A percentile compares a stretch with the other conserved stretches of the same genome.
These are phyloP conservation scores for Meiosimyza decipiens DNA, from an alignment of 2,888 invertebrate species.

Conservation along the genomic window DNA sequence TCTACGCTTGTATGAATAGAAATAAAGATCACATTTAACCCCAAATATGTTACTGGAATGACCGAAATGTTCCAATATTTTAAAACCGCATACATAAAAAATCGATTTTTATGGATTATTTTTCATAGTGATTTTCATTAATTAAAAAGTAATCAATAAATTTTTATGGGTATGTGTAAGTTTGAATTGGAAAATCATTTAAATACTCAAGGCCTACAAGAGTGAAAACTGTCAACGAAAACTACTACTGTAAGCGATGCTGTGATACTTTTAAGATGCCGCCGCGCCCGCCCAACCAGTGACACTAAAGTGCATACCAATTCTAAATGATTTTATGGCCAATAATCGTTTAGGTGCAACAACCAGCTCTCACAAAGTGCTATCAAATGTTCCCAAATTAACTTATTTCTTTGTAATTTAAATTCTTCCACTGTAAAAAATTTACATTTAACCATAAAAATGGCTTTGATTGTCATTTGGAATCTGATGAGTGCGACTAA, in stretches of 20 bases:
- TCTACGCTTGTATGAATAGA: no score
- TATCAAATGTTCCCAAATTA: not conserved
- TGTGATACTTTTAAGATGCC: not conserved
- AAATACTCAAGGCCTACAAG: not conserved
- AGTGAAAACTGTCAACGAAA: constrained; percentile 3
- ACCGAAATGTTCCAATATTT: no score
- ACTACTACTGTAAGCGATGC: not conserved
- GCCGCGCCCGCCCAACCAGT: constrained; percentile 20
- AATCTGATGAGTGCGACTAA: not conserved
- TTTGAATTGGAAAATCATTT: constrained; percentile 1
- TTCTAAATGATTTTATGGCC: constrained; percentile 30
- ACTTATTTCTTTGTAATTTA: not conserved
- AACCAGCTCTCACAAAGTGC: not conserved
- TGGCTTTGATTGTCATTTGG: not conserved
- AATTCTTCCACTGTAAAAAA: not conserved
- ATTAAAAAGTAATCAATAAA: constrained; percentile 8
- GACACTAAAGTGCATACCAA: constrained; percentile 12
- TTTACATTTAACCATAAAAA: constrained; percentile 8
- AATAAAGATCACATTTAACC: no score
- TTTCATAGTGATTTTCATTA: not conserved
- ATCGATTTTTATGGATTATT: no score
- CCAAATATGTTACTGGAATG: no score
- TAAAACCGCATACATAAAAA: no score
- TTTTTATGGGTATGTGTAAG: not conserved
- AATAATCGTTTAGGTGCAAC: not conserved